These are phyloP conservation scores for Synergus umbraculus DNA, from an alignment of 2,888 invertebrate genomes.

Conservation along the genomic window DNA sequence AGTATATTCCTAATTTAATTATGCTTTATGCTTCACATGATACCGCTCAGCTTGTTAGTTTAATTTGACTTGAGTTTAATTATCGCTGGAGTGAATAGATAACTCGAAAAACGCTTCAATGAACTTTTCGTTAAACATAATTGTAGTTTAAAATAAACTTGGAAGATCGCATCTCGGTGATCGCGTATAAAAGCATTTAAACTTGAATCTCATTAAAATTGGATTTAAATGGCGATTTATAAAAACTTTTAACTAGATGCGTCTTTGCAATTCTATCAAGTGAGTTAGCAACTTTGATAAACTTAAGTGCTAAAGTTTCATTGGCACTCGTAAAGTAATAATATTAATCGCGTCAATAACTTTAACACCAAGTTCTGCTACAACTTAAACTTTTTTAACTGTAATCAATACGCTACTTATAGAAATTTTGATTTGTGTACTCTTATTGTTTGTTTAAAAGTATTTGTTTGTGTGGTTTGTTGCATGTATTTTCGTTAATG, in stretches of 20 bases:
- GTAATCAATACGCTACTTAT: neutral
- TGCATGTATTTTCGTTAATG: too few species aligned
- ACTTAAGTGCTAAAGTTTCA: neutral
- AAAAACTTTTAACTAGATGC: neutral
- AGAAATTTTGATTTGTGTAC: too few species aligned
- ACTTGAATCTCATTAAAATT: neutral
- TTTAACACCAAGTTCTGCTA: neutral
- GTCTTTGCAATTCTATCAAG: neutral
- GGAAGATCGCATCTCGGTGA: neutral
- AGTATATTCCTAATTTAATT: neutral
- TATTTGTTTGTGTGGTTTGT: too few species aligned
- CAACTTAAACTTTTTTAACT: neutral
- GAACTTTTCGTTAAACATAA: neutral
- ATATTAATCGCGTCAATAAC: neutral
- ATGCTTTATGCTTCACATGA: neutral
- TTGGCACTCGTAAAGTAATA: neutral
- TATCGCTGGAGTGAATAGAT: neutral
- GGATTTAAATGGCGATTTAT: neutral
- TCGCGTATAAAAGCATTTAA: neutral
- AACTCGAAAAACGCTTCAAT: neutral
- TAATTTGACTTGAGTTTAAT: neutral
- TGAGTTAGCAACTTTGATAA: neutral
- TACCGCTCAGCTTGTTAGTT: neutral
- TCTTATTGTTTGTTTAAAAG: too few species aligned
- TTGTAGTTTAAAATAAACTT: neutral